A percentile compares a stretch with the other conserved stretches of the same genome.
Evolutionary conservation across 2,797 vertebrate species (phyloP).

Genomic region (Microctenopoma steveboyesi): DNA sequence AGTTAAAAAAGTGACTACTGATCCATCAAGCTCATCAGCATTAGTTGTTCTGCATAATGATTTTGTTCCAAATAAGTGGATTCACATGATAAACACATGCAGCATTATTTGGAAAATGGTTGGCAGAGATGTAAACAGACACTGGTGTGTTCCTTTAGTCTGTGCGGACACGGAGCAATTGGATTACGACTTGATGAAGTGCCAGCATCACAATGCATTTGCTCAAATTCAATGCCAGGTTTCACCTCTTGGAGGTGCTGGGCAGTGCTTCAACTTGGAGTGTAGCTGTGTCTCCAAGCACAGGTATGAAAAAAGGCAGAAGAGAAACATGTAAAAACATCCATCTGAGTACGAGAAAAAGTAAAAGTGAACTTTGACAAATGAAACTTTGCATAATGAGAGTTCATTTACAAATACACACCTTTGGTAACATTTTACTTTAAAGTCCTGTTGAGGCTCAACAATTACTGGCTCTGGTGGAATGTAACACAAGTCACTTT

Average conservation of each 20-base stretch:
- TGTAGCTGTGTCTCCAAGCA: conserved; percentile 53
- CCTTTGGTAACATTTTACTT: conserved; percentile 76
- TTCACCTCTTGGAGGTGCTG: conserved; percentile 40
- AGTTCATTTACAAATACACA: conserved; percentile 79
- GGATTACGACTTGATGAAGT: conserved; percentile 13
- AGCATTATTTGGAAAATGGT: conserved; percentile 28
- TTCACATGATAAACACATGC: neutral
- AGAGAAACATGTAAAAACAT: conserved; percentile 85
- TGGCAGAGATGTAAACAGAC: neutral
- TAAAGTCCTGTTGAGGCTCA: conserved; percentile 81
- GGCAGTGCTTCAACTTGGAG: conserved; percentile 42
- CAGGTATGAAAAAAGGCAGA: conserved; percentile 76
- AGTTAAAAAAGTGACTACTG: neutral
- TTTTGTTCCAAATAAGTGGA: neutral
- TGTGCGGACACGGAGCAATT: neutral
- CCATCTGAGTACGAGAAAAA: conserved; percentile 73
- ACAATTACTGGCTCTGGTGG: conserved; percentile 53
- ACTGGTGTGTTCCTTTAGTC: conserved; percentile 22
- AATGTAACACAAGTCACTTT: neutral
- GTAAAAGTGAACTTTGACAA: conserved; percentile 84
- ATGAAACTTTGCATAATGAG: conserved; percentile 89
- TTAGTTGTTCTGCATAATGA: neutral
- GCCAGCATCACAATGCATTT: conserved; percentile 22
- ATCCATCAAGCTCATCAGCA: neutral
- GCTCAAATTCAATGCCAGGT: conserved; percentile 11